Evolutionary conservation across 2,888 invertebrate species (phyloP).

Genomic region (Augiades crinisus): DNA sequence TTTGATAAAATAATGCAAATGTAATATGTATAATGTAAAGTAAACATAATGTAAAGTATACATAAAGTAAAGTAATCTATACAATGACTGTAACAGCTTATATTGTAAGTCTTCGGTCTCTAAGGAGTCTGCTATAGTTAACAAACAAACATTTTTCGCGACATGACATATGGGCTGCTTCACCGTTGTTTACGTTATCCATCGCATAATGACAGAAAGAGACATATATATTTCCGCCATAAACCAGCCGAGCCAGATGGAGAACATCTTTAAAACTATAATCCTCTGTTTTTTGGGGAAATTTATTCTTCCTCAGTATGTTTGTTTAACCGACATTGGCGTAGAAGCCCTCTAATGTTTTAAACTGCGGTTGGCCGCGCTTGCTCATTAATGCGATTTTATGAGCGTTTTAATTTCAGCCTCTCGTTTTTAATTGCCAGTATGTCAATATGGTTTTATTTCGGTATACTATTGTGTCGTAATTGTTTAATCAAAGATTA

Average conservation of each 20-base stretch:
- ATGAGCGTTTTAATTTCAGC: conserved; percentile 28
- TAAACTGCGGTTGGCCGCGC: conserved; percentile 27
- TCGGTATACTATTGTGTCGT: conserved; percentile 16
- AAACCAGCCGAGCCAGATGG: conserved; percentile 27
- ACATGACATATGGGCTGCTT: conserved; percentile 6
- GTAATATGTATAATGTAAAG: too few relatives aligned
- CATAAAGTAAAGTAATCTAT: too few relatives aligned
- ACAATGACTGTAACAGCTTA: too few relatives aligned
- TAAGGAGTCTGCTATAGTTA: not conserved
- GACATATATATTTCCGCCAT: conserved; percentile 33
- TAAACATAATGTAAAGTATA: too few relatives aligned
- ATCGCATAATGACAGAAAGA: conserved; percentile 28
- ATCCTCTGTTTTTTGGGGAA: conserved; percentile 30
- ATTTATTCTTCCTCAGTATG: conserved; percentile 33
- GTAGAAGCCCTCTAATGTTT: conserved; percentile 29
- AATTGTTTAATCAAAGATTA: conserved; percentile 18
- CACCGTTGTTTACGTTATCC: conserved; percentile 23
- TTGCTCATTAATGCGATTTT: conserved; percentile 24
- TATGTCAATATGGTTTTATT: conserved; percentile 28
- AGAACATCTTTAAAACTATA: conserved; percentile 23
- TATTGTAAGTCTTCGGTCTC: too few relatives aligned
- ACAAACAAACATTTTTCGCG: conserved; percentile 17
- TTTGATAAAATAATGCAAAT: too few relatives aligned
- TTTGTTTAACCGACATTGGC: conserved; percentile 32
- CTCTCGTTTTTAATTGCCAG: conserved; percentile 23